Conservation (phyloP, 2,113 vertebrate genomes). For the Podarcis cretensis region DNA sequence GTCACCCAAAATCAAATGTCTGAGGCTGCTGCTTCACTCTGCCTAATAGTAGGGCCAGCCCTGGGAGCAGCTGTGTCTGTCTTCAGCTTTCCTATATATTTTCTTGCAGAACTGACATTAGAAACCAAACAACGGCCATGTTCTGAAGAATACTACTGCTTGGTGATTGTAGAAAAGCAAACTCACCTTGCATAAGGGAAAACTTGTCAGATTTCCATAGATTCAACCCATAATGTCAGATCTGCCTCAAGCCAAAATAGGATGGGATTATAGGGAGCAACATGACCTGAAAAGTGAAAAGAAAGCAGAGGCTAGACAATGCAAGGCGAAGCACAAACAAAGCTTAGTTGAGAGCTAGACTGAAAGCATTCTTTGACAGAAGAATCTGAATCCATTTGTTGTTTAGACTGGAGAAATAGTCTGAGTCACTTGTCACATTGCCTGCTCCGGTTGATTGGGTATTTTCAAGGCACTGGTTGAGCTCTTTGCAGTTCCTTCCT, state of each 20-base stretch:
- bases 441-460: no score
- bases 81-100: not conserved
- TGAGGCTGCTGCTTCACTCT: no score
- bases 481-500: not conserved
- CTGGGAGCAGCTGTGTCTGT: no score
- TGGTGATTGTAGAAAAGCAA: slow-evolving; percentile 13
- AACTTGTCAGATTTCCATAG: not conserved
- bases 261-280: not conserved
- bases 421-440: no score
- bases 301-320: no score
- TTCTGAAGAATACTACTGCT: slow-evolving; percentile 2
- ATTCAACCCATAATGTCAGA: not conserved
- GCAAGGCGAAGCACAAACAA: not conserved
- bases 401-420: not conserved
- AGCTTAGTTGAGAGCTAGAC: not conserved
- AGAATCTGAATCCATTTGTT: not conserved
- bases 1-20: no score
- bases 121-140: not conserved
- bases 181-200: not conserved
- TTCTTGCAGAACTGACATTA: not conserved
- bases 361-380: not conserved
- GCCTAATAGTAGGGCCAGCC: no score
- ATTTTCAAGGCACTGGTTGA: no score
- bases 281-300: not conserved
- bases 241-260: not conserved